Percentiles rank a stretch among this genome's conserved stretches.
These are phyloP conservation scores for Odontothrips loti DNA, from an alignment of 2,888 invertebrate genomes.

Conservation along the genomic window DNA sequence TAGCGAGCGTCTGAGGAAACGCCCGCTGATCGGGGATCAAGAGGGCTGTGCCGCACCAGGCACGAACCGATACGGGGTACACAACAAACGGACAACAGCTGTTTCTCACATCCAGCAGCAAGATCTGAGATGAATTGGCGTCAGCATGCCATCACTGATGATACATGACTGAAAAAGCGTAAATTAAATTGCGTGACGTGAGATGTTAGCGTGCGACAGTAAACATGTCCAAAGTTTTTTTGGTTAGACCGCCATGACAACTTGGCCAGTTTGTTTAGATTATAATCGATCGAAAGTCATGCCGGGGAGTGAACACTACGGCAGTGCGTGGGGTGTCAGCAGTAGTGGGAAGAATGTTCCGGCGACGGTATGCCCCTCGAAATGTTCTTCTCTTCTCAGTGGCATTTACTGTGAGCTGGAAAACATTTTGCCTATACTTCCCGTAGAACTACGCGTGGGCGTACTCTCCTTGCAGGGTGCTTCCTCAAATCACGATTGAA, in stretches of 20 bases:
- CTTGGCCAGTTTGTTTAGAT: background rate
- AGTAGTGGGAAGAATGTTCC: too few species aligned
- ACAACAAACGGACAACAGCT: background rate
- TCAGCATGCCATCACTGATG: too few species aligned
- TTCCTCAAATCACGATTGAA: background rate
- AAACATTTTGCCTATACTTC: background rate
- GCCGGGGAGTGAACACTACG: background rate
- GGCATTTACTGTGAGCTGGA: background rate
- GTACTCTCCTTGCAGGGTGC: background rate
- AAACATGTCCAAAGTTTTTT: background rate
- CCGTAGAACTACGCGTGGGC: background rate
- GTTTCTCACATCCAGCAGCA: background rate
- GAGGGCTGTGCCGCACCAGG: constrained; percentile 10
- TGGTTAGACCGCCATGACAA: background rate
- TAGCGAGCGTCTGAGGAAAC: background rate
- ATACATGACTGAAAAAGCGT: background rate
- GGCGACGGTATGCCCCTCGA: background rate
- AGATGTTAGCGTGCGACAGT: background rate
- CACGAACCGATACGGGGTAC: background rate
- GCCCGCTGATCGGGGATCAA: background rate
- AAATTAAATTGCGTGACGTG: background rate
- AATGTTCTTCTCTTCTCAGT: background rate
- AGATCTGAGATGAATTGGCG: background rate
- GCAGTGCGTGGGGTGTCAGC: background rate
- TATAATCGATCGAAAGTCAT: background rate